A percentile compares a stretch with the other conserved stretches of the same genome.
Conservation (phyloP, 2,797 vertebrate species). For the Rhinatrema bivittatum region DNA sequence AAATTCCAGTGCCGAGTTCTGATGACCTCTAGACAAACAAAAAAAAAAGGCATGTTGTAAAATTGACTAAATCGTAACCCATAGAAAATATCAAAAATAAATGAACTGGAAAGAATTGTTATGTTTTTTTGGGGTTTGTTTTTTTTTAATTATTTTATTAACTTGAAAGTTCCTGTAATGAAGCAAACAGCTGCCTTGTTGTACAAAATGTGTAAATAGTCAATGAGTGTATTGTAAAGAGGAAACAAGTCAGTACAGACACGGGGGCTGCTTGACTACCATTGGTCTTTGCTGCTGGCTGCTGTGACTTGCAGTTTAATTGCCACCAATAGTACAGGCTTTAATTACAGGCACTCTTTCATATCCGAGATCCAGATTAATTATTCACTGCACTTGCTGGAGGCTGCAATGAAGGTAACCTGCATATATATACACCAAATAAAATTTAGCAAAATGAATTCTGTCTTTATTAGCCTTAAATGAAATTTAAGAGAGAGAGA, state of each 20-base stretch:
- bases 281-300: conserved; percentile 35
- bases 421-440: conserved; percentile 4
- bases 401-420: conserved; percentile 36
- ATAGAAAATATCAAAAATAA: too few species aligned
- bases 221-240: conserved; percentile 74
- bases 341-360: conserved; percentile 56
- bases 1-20: too few species aligned
- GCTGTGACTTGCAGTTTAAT: conserved; percentile 69
- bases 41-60: too few species aligned
- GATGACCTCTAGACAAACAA: too few species aligned
- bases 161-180: conserved; percentile 46
- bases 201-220: conserved; percentile 75
- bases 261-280: conserved; percentile 30
- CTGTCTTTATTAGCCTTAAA: conserved; percentile 3
- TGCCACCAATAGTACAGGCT: conserved; percentile 42
- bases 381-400: conserved; percentile 54
- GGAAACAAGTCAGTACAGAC: conserved; percentile 43
- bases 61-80: too few species aligned
- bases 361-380: conserved; percentile 51
- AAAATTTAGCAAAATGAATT: not conserved
- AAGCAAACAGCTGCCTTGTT: conserved; percentile 68
- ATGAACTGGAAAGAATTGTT: too few species aligned
- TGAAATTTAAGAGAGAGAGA: conserved; percentile 1
- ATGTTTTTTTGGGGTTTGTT: too few species aligned
- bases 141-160: conserved; percentile 14